These are phyloP conservation scores for Myiagra hebetior DNA, from an alignment of 2,113 vertebrate species.

Conservation along the genomic window DNA sequence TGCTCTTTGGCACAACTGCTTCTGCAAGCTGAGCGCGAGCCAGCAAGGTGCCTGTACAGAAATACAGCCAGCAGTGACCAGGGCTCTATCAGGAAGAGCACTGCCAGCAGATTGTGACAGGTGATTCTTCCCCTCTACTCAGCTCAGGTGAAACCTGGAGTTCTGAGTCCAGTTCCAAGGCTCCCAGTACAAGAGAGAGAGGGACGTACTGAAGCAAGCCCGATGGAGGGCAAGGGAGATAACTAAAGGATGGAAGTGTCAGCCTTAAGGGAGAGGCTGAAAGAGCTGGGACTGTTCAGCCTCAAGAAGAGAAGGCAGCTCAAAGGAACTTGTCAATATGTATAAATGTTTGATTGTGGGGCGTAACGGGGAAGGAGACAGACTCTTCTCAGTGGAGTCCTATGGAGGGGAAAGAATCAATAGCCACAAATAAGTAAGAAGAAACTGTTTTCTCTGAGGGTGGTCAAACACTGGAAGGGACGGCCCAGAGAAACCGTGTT, in stretches of 20 bases:
- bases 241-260: background rate
- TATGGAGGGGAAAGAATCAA: background rate
- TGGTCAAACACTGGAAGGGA: background rate
- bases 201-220: background rate
- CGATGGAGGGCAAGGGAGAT: background rate
- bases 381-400: background rate
- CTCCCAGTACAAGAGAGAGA: background rate
- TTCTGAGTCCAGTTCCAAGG: background rate
- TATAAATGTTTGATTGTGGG: background rate
- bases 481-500: background rate
- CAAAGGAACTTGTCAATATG: background rate
- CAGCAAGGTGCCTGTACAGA: background rate
- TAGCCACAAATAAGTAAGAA: background rate
- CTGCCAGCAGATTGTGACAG: background rate
- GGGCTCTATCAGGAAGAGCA: background rate
- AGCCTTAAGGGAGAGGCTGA: background rate
- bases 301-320: background rate
- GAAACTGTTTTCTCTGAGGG: background rate
- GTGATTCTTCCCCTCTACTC: background rate
- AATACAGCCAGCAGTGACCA: accelerated
- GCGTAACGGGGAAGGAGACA: background rate
- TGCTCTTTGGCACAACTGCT: background rate
- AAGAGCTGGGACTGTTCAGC: background rate
- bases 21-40: background rate
- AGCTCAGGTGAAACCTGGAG: background rate